These are phyloP conservation scores for Actenoides hombroni DNA, from an alignment of 2,113 vertebrate species.

Conservation along the genomic window DNA sequence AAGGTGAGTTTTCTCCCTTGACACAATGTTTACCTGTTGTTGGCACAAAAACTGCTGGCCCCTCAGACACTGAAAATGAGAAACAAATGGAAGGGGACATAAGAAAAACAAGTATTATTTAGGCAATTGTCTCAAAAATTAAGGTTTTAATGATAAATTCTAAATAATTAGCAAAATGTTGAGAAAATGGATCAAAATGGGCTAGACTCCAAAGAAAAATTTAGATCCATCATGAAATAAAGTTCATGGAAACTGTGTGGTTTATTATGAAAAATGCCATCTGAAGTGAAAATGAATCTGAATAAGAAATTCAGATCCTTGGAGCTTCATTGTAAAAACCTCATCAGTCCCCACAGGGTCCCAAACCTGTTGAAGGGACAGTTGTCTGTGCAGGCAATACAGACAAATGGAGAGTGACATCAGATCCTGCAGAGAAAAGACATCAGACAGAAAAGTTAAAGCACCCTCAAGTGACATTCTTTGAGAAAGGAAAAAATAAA, in stretches of 20 bases:
- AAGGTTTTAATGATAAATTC: not conserved
- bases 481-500: not conserved
- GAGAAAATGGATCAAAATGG: not conserved
- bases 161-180: not conserved
- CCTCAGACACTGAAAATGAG: not conserved
- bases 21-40: not conserved
- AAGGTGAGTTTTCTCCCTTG: not conserved
- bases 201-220: not conserved
- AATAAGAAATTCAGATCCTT: not conserved
- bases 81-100: not conserved
- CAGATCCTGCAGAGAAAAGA: not conserved
- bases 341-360: not conserved
- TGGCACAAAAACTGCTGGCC: not conserved
- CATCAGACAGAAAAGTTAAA: not conserved
- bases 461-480: not conserved
- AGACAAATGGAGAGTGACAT: not conserved
- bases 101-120: not conserved
- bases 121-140: not conserved
- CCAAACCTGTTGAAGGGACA: not conserved
- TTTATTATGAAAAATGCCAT: not conserved
- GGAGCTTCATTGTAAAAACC: not conserved
- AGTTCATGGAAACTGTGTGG: not conserved
- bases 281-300: not conserved
- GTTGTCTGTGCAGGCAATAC: not conserved
- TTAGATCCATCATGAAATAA: not conserved